Evolutionary conservation across 2,888 invertebrate genomes (phyloP), one percentile per base, ranked within the genome.

Genomic region (Rotaria socialis): DNA sequence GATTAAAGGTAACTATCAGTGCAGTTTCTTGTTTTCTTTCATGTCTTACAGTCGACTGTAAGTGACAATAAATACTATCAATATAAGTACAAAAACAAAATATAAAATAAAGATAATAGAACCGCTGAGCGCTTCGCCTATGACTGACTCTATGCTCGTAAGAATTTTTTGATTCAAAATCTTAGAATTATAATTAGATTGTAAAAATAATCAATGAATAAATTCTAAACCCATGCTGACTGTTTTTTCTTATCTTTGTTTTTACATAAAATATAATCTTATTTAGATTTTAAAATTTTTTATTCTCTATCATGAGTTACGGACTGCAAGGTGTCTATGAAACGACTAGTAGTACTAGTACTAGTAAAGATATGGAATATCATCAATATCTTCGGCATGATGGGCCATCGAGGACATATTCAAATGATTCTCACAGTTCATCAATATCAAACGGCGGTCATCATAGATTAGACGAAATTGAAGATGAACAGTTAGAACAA

Each of bases 1-100:
- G 67, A 67, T 67, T 67, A 67, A 67, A 67, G 67, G 67, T 67
- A 67, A 67, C 67, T 67, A 16, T 6, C 35, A 35, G 35, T 67
- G 1, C 35, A 60, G 35, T 4, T 50, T 3, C 6, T 35, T 27
- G 35, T 35, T 14, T 16, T 67, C 35, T 35, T 52, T 11, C 52
- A 16, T 14, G 16, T 41, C 16, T 67, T 67, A 35, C 19, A 67
- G 1, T 4, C 19, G 35, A 35, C 16, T 41, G 11, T 67, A 67
- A 67, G 14, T 67, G 67, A 41, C 67, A 67, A 67, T 67, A 19
- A 35, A 27, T 67, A 67, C 14, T 2, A 67, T 41, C 35, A 67
- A 35, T 67, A 67, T 19, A 14, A 16, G 50, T 14, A 50, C 50
- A 50, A 1, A 50, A 50, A 50, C 50, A 50, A 50, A 50, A 50